Evolutionary conservation across 2,113 vertebrate genomes (phyloP).

Genomic region (Oreochromis niloticus): DNA sequence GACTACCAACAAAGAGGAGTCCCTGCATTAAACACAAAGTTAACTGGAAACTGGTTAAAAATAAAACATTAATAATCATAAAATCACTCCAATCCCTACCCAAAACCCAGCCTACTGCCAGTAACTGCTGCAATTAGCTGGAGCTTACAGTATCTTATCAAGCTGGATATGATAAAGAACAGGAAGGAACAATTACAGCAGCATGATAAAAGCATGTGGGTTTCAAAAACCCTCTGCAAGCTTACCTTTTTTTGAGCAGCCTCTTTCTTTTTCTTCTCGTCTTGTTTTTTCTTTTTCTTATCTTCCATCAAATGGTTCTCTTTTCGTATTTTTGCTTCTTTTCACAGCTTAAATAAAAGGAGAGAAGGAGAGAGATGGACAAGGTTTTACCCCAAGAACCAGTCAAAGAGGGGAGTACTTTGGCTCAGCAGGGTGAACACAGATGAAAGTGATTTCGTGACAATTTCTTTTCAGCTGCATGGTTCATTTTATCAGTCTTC

Average conservation of each 20-base stretch:
- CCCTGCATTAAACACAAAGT: background rate
- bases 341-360: conserved; percentile 71
- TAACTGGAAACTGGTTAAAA: background rate
- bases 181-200: background rate
- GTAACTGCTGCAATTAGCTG: background rate
- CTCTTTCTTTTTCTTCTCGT: conserved; percentile 99
- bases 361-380: background rate
- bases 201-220: background rate
- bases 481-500: background rate
- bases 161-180: background rate
- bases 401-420: background rate
- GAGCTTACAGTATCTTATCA: background rate
- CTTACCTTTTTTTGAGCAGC: conserved; percentile 93
- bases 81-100: background rate
- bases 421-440: background rate
- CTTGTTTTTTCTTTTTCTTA: conserved; percentile 99
- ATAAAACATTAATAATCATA: background rate
- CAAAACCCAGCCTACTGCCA: background rate
- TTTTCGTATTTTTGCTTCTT: conserved; percentile 85
- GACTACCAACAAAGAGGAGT: background rate
- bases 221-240: background rate
- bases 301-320: conserved; percentile 99
- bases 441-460: background rate
- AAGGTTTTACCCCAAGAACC: background rate
- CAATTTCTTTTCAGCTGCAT: background rate